phyloP scores from a whole-genome alignment of 2,888 invertebrate genomes.

The Axea sp. region DNA sequence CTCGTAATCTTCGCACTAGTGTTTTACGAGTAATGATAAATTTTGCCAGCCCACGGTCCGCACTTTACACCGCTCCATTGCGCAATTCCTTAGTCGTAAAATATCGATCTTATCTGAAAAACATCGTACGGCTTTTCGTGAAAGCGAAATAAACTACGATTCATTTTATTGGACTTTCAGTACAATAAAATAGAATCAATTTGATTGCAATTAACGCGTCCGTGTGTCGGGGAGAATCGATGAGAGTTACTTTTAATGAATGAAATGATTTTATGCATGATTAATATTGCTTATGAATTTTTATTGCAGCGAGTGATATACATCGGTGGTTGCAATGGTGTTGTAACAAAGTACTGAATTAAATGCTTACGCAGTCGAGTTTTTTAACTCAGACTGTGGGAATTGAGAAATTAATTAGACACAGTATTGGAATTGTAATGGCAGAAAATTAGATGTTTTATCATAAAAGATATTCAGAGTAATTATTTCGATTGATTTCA shows the following conservation, averaged over 20 bases:
- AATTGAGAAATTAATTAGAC: slow-evolving; percentile 31
- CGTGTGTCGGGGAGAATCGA: background rate
- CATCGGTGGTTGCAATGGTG: slow-evolving; percentile 22
- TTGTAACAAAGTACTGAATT: slow-evolving; percentile 25
- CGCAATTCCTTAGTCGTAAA: slow-evolving; percentile 27
- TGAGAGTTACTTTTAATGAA: slow-evolving; percentile 19
- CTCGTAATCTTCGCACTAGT: slow-evolving; percentile 7
- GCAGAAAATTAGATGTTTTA: background rate
- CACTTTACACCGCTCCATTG: slow-evolving; percentile 15
- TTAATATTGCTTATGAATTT: slow-evolving; percentile 41
- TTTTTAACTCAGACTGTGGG: slow-evolving; percentile 22
- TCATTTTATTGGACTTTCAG: slow-evolving; percentile 17
- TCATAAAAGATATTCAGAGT: slow-evolving; percentile 6
- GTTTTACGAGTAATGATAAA: slow-evolving; percentile 36
- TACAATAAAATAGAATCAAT: slow-evolving; percentile 7
- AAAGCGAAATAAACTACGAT: slow-evolving; percentile 29
- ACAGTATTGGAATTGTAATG: background rate
- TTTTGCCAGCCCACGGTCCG: slow-evolving; percentile 23
- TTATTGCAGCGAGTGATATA: slow-evolving; percentile 3
- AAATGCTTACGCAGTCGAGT: slow-evolving; percentile 23
- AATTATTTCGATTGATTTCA: background rate
- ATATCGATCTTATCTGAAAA: slow-evolving; percentile 40
- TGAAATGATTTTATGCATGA: slow-evolving; percentile 43
- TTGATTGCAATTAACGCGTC: slow-evolving; percentile 13
- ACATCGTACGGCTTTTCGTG: slow-evolving; percentile 25